phyloP scores from a whole-genome alignment of 2,888 invertebrate species.

The Lochmaea crataegi region DNA sequence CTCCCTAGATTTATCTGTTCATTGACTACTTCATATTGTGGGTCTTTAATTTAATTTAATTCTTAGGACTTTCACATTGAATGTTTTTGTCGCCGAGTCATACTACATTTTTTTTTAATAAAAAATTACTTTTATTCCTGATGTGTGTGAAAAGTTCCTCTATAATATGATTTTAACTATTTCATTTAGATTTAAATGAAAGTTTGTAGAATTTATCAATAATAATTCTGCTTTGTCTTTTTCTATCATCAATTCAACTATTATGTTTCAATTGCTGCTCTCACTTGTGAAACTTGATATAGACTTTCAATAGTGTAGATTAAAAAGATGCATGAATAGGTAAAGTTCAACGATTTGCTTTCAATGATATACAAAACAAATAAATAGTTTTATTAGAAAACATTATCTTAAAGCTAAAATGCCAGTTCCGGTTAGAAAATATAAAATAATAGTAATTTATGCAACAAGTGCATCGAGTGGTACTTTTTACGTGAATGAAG shows the following conservation, averaged over 20 bases:
- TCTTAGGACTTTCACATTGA: no score
- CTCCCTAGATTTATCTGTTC: no score
- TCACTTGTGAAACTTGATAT: slow-evolving; percentile 30
- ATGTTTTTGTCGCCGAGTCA: background rate
- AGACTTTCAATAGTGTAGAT: slow-evolving; percentile 19
- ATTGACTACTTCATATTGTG: no score
- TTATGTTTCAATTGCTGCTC: slow-evolving; percentile 28
- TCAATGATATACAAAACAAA: background rate
- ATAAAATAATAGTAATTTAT: no score
- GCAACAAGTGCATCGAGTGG: no score
- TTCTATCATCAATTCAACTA: slow-evolving; percentile 1
- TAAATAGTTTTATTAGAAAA: no score
- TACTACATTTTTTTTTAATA: background rate
- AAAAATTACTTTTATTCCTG: no score
- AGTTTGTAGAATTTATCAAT: background rate
- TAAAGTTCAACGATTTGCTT: background rate
- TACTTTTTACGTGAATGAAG: no score
- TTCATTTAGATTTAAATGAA: background rate
- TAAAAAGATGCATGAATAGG: background rate
- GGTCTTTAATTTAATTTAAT: no score
- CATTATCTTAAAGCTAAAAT: no score
- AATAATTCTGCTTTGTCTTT: background rate
- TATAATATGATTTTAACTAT: slow-evolving; percentile 2
- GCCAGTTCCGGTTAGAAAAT: no score
- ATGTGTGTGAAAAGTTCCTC: slow-evolving; percentile 1